Conservation (phyloP, 2,888 invertebrate genomes). For the Dinocampus coccinellae region DNA sequence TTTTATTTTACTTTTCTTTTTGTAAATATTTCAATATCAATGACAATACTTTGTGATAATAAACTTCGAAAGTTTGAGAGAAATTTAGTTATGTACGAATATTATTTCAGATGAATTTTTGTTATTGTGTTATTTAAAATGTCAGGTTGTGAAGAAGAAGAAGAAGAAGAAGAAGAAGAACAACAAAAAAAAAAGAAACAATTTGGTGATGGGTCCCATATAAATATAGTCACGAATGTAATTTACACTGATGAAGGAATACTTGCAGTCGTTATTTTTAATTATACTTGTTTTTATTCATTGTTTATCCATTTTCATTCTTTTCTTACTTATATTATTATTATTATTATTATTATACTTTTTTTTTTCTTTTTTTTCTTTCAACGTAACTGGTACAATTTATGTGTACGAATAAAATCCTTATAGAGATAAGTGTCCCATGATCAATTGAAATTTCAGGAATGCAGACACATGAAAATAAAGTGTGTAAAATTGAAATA, state of each 20-base stretch:
- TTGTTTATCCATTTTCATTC: no score
- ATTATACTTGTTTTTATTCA: constrained; percentile 23
- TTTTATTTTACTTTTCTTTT: neutral
- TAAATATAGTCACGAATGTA: neutral
- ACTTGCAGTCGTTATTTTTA: constrained; percentile 20
- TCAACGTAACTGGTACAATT: neutral
- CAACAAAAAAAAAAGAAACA: neutral
- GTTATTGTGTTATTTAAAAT: neutral
- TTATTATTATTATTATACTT: no score
- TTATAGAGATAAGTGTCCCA: constrained; percentile 7
- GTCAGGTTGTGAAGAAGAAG: no score
- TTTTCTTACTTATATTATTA: no score
- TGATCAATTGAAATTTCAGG: constrained; percentile 28
- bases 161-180: no score
- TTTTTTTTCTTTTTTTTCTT: neutral
- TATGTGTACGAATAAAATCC: constrained; percentile 5
- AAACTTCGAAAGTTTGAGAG: constrained; percentile 1
- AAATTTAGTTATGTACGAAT: neutral
- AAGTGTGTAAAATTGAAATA: constrained; percentile 9
- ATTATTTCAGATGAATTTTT: neutral
- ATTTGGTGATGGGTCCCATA: neutral
- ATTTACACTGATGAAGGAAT: constrained; percentile 11
- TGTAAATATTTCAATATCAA: neutral
- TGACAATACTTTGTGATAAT: constrained; percentile 13
- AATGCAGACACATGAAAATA: constrained; percentile 34